phyloP scores from a whole-genome alignment of 2,113 vertebrate genomes.

The Speoplatyrhinus poulsoni region DNA sequence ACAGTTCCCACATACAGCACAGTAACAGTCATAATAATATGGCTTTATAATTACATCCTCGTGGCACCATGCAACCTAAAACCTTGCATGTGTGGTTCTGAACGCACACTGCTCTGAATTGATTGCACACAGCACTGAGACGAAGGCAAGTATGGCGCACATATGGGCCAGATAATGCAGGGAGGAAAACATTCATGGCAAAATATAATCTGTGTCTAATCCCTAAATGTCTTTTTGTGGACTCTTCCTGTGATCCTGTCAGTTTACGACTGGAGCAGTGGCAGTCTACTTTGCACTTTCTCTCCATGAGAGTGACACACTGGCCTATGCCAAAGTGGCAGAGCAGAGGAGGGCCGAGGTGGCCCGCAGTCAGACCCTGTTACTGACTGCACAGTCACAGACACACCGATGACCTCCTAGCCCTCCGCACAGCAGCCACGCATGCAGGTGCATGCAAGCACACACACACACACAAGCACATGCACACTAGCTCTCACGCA shows the following conservation, averaged over 20 bases:
- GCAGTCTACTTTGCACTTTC: slow-evolving; percentile 53
- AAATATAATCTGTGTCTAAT: slow-evolving; percentile 19
- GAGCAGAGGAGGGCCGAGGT: slow-evolving; percentile 52
- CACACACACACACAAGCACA: not conserved
- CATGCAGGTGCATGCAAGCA: not conserved
- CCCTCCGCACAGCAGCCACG: not conserved
- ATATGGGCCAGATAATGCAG: not conserved
- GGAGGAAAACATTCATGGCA: slow-evolving; percentile 6
- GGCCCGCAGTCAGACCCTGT: slow-evolving; percentile 66
- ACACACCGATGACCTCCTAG: slow-evolving; percentile 45
- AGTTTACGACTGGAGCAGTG: slow-evolving; percentile 36
- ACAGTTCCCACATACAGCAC: no score
- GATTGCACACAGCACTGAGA: no score
- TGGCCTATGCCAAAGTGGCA: slow-evolving; percentile 53
- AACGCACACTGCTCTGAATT: no score
- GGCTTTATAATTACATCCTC: no score
- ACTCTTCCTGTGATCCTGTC: slow-evolving; percentile 34
- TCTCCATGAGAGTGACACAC: slow-evolving; percentile 57
- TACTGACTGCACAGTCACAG: slow-evolving; percentile 46
- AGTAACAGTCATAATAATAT: no score
- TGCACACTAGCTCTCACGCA: not conserved
- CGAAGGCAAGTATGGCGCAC: no score
- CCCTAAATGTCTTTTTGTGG: slow-evolving; percentile 20
- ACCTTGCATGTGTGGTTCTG: no score
- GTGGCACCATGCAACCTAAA: no score